Base-by-base conservation (phyloP, 2,797 vertebrate genomes). In the Gallinago nigripennis region DNA sequence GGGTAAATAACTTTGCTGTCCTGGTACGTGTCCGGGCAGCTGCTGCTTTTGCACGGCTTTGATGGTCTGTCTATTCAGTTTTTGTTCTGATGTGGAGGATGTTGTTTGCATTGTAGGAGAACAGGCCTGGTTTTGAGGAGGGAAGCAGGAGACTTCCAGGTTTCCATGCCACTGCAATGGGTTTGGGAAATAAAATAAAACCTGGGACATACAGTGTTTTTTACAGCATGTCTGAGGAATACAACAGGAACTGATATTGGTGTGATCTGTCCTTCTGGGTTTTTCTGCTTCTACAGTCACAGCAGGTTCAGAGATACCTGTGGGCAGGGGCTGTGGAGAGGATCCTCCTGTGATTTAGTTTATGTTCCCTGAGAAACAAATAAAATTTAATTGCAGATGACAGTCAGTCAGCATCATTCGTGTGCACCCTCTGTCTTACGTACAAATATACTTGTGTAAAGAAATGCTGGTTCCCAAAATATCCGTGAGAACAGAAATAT, bases 1-100 rank as follows among this genome's bases (percentile, higher is more conserved):
- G 78, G 78, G 70, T 94, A 84, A 95, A 97, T 90, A 95, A 45
- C n/a, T 94, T 82, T 90, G 78, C 77, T 97, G 81, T 95, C 92
- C 70, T 95, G 73, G 76, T 88, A 95, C 35, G 12, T 92, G 86
- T 96, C 92, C 60, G 31, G 80, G 51, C 80, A 94, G 92, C 95
- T 97, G 93, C 73, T 90, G 78, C 83, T 82, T 86, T 92, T 86
- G 20, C 66, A 82, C 1, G 16, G 35, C 81, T 94, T 96, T 95
- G 88, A 94, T 93, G 66, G 16, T 64, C 45, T 73, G 56, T 48
- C 88, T 79, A 68, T 92, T 84, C 81, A 77, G 60, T 66, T 93
- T 80, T 95, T 82, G 65, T 95, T 93, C 78, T 64, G 41, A 71
- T 92, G 60, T 64, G 51, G 71, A 95, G 95, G 94, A 95, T 95